Evolutionary conservation across 2,797 vertebrate species (phyloP).

Genomic region (Helicolenus hilgendorfi): DNA sequence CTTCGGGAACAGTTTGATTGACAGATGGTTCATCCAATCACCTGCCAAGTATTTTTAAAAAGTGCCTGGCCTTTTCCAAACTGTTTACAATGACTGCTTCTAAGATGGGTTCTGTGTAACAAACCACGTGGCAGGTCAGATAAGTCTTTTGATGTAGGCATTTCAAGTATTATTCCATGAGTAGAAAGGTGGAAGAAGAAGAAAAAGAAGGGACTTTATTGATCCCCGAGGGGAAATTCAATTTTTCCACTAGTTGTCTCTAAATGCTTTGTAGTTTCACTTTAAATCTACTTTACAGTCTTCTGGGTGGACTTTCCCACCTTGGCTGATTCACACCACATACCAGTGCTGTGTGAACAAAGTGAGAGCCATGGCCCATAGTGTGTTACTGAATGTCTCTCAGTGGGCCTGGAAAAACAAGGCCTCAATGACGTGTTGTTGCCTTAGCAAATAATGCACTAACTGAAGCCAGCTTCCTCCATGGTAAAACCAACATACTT

Average conservation of each 20-base stretch:
- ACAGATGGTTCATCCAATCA: neutral
- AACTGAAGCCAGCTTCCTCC: slow-evolving; percentile 55
- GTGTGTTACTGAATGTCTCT: slow-evolving; percentile 50
- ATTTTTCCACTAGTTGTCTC: neutral
- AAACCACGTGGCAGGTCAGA: neutral
- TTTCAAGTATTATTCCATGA: neutral
- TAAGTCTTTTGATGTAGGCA: neutral
- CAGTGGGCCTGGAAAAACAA: slow-evolving; percentile 58
- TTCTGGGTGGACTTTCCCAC: slow-evolving; percentile 7
- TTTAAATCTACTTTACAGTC: neutral
- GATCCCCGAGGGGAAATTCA: no score
- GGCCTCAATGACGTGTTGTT: slow-evolving; percentile 63
- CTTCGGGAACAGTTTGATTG: neutral
- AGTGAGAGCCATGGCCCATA: slow-evolving; percentile 24
- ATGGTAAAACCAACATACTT: slow-evolving; percentile 69
- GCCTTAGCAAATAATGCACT: slow-evolving; percentile 57
- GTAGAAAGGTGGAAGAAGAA: neutral
- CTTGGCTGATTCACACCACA: neutral
- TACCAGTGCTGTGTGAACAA: slow-evolving; percentile 35
- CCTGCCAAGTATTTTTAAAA: no score
- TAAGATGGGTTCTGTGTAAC: neutral
- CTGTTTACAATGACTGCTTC: neutral
- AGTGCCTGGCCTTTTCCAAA: neutral
- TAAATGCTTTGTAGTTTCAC: neutral
- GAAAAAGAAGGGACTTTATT: no score